Evolutionary conservation across 2,888 invertebrate species (phyloP).

Genomic region (Mythimna pallens): DNA sequence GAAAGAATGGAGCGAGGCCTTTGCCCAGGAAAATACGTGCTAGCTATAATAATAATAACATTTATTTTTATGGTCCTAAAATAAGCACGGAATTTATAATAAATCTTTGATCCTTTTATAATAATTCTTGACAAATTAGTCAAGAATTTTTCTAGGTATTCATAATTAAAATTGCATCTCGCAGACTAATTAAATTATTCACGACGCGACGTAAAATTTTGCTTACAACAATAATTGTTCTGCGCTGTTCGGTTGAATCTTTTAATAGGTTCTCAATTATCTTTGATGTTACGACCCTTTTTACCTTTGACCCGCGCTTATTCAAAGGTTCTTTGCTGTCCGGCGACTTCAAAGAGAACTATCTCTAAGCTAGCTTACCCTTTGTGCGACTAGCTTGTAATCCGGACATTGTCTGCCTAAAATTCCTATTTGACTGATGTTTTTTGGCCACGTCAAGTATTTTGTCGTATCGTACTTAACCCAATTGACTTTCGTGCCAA

Average conservation of each 20-base stretch:
- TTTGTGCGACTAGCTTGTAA: slow-evolving; percentile 70
- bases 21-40: too few species aligned
- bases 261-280: slow-evolving; percentile 84
- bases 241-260: slow-evolving; percentile 68
- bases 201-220: slow-evolving; percentile 18
- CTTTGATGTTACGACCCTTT: slow-evolving; percentile 85
- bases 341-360: slow-evolving; percentile 83
- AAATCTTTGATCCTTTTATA: slow-evolving; percentile 17
- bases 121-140: too few species aligned
- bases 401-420: slow-evolving; percentile 55
- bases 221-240: slow-evolving; percentile 48
- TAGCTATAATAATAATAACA: not conserved
- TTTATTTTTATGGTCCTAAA: slow-evolving; percentile 5
- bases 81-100: slow-evolving; percentile 13
- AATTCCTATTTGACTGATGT: slow-evolving; percentile 55
- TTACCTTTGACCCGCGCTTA: slow-evolving; percentile 82
- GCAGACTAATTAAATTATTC: slow-evolving; percentile 41
- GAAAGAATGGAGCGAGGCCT: too few species aligned
- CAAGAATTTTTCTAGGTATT: slow-evolving; percentile 10
- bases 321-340: slow-evolving; percentile 78
- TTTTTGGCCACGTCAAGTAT: slow-evolving; percentile 52
- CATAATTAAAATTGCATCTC: slow-evolving; percentile 43
- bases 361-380: slow-evolving; percentile 75
- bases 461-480: slow-evolving; percentile 51
- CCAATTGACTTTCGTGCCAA: slow-evolving; percentile 44